phyloP scores from a whole-genome alignment of 2,888 invertebrate species.

The Oxystoma pomonae region DNA sequence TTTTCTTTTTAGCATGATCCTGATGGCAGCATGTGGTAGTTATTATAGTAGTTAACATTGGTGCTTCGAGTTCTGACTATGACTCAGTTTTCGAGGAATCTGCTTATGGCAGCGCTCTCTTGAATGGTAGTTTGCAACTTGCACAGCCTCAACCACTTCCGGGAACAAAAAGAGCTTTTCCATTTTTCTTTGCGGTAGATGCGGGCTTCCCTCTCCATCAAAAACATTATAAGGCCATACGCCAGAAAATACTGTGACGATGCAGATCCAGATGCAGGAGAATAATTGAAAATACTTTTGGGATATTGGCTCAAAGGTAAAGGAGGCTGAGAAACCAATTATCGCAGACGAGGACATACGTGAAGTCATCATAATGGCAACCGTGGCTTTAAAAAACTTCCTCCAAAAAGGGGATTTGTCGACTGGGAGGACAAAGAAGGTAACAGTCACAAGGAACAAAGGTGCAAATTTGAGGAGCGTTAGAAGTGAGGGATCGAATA shows the following conservation, averaged over 20 bases:
- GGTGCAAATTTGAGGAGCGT: not conserved
- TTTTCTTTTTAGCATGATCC: no score
- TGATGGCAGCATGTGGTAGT: no score
- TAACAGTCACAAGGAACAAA: not conserved
- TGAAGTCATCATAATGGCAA: constrained; percentile 20
- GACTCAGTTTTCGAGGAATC: no score
- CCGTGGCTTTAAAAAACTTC: constrained; percentile 25
- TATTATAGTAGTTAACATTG: no score
- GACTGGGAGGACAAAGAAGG: not conserved
- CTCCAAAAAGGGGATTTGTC: constrained; percentile 17
- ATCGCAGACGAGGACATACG: constrained; percentile 9
- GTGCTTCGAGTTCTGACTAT: no score
- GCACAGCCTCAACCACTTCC: not conserved
- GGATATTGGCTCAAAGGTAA: constrained; percentile 7
- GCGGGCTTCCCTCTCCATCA: not conserved
- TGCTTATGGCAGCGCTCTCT: no score
- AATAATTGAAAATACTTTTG: not conserved
- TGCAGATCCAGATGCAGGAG: not conserved
- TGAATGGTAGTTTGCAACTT: not conserved
- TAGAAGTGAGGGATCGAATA: not conserved
- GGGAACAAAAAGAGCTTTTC: not conserved
- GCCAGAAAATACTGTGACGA: not conserved
- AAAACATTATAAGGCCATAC: not conserved
- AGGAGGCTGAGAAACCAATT: constrained; percentile 7
- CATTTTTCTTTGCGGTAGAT: not conserved